A percentile compares a stretch with the other conserved stretches of the same genome.
Evolutionary conservation across 2,888 invertebrate genomes (phyloP).

Genomic region (Tipula lateralis): DNA sequence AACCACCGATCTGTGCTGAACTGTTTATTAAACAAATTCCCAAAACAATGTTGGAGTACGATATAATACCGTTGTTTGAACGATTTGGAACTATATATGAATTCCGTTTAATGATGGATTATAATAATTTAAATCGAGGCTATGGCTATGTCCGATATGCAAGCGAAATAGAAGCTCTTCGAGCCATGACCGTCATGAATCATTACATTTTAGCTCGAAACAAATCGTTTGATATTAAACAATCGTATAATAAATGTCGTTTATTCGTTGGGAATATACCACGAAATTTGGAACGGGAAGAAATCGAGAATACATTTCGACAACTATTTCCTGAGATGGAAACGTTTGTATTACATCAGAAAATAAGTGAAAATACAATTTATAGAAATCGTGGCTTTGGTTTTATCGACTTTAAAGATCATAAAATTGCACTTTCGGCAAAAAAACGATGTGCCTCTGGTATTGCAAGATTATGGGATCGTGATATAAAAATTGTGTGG

Average conservation of each 20-base stretch:
- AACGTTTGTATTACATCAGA: constrained; percentile 34
- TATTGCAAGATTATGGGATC: constrained; percentile 39
- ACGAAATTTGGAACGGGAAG: constrained; percentile 37
- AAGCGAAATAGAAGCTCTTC: constrained; percentile 39
- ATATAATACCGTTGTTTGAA: constrained; percentile 39
- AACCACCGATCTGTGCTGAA: constrained; percentile 40
- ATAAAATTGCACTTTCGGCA: constrained; percentile 40
- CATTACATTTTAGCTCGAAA: constrained; percentile 38
- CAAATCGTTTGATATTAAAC: constrained; percentile 40
- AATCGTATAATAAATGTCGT: constrained; percentile 41
- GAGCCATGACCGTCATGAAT: constrained; percentile 41
- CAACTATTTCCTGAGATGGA: constrained; percentile 39
- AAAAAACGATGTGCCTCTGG: constrained; percentile 41
- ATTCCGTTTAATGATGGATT: constrained; percentile 42
- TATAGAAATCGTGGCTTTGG: constrained; percentile 40
- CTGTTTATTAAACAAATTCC: constrained; percentile 41
- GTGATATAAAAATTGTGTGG: constrained; percentile 42
- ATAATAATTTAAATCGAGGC: constrained; percentile 40
- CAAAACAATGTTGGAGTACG: constrained; percentile 37
- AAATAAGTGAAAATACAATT: constrained; percentile 32
- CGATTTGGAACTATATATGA: constrained; percentile 42
- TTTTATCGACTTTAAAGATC: constrained; percentile 40
- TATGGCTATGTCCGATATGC: constrained; percentile 41
- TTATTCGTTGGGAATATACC: constrained; percentile 43
- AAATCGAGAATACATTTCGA: constrained; percentile 39